Base-by-base conservation (phyloP, 92 coral and sea anemone genomes). In the Zoanthus sociatus region DNA sequence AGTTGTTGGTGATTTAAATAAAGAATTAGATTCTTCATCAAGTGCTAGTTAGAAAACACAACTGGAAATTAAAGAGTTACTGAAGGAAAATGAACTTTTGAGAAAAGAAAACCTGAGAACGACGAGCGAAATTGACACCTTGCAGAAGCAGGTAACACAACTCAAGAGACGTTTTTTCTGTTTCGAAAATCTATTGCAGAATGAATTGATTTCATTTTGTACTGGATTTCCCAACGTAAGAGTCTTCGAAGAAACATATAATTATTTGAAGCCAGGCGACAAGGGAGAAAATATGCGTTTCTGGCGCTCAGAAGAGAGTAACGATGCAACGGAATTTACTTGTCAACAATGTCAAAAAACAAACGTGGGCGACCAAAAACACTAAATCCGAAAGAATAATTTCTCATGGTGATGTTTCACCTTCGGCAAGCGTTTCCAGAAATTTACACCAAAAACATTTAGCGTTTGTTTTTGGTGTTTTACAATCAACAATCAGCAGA, bases 101-200 rank as follows among this genome's bases (percentile, higher is more conserved):
- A 7, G 37, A 67, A 26, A 26, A 26, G 26, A 26, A 26, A 26
- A 26, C 26, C 26, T 26, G 26, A 26, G 26, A 26, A 26, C 26
- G 26, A 26, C 26, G 26, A 26, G 26, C 0, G 26, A 26, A 26
- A 26, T 26, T 26, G 26, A 26, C 33, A 20, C 1, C 37, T 67
- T 67, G 71, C 31, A 67, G 37, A 46, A 71, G 69, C 88, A 84
- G 17, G n/a, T 44, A 61, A 44, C 79, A 9, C 6, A 48, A 48
- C 78, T 71, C 14, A 84, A 84, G 81, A 31, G 79, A 51, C 88
- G 81, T 50, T 69, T 84, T n/a, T 84, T 84, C 54, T 73, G 73
- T 84, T 55, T 84, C 15, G 83, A 84, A 56, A 73, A 84, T 44
- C 15, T 54, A 12, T 72, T 14, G 12, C 42, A 73, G 0, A 55